Evolutionary conservation across 2,113 vertebrate species (phyloP).

Genomic region (Oxyura jamaicensis): DNA sequence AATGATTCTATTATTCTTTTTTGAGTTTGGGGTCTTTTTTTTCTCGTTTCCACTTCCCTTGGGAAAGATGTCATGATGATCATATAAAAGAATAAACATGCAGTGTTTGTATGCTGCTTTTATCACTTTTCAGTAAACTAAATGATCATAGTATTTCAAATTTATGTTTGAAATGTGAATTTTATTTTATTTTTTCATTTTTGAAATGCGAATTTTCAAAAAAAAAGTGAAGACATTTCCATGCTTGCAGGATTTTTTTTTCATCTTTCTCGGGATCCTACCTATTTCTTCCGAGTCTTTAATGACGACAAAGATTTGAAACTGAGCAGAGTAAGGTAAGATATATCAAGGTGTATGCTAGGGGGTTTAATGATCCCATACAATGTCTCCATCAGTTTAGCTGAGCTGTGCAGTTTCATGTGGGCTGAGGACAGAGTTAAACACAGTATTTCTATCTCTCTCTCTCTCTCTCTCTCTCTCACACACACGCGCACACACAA

Average conservation of each 20-base stretch:
- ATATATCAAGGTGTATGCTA: neutral
- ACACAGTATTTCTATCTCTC: neutral
- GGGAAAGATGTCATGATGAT: neutral
- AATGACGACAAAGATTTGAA: neutral
- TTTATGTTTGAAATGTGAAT: too few relatives aligned
- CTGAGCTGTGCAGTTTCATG: neutral
- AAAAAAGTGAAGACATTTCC: neutral
- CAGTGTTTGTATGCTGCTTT: neutral
- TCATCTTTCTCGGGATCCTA: neutral
- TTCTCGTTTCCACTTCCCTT: neutral
- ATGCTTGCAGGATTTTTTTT: neutral
- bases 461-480: too few relatives aligned
- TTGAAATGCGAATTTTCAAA: too few relatives aligned
- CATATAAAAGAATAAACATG: neutral
- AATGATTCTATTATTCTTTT: neutral
- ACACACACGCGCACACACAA: accelerated
- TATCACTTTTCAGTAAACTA: neutral
- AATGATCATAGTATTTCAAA: neutral
- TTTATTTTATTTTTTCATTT: too few relatives aligned
- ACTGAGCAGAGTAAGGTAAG: neutral
- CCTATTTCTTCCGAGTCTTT: neutral
- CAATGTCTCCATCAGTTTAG: neutral
- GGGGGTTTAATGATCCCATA: neutral
- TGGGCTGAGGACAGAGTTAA: neutral
- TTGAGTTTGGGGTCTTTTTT: neutral